Percentiles rank a stretch among this genome's conserved stretches.
phyloP scores from a whole-genome alignment of 2,888 invertebrate genomes.

The Scaptomyza polygonia region DNA sequence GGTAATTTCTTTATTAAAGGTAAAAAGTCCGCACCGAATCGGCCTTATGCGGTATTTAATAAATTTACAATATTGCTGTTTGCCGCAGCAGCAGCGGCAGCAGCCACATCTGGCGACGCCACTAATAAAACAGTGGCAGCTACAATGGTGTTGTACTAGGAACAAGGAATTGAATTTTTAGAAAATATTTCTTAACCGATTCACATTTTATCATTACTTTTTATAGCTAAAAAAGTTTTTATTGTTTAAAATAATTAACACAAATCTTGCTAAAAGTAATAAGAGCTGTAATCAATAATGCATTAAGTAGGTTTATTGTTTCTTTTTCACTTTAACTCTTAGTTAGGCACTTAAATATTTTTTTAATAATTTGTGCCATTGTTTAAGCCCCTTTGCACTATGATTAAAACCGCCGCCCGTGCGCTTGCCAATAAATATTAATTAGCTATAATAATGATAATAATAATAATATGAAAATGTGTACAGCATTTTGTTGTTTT shows the following conservation, averaged over 20 bases:
- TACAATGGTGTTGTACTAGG: neutral
- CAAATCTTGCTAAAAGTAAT: too few species aligned
- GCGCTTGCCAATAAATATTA: constrained; percentile 64
- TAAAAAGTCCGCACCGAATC: constrained; percentile 54
- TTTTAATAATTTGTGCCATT: too few species aligned
- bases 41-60: constrained; percentile 63
- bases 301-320: too few species aligned
- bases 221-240: too few species aligned
- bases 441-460: constrained; percentile 63
- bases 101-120: neutral
- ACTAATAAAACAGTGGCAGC: constrained; percentile 22
- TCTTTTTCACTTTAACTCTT: too few species aligned
- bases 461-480: constrained; percentile 57
- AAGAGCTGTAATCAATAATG: too few species aligned
- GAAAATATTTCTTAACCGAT: neutral
- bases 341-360: too few species aligned
- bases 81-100: constrained; percentile 14
- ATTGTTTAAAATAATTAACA: too few species aligned
- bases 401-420: constrained; percentile 6
- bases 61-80: constrained; percentile 68
- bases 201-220: too few species aligned
- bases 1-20: constrained; percentile 74
- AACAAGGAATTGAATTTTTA: neutral
- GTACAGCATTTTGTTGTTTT: constrained; percentile 1
- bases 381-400: neutral